Base-by-base conservation (phyloP, 2,113 vertebrate species). In the Siniperca knerii region DNA sequence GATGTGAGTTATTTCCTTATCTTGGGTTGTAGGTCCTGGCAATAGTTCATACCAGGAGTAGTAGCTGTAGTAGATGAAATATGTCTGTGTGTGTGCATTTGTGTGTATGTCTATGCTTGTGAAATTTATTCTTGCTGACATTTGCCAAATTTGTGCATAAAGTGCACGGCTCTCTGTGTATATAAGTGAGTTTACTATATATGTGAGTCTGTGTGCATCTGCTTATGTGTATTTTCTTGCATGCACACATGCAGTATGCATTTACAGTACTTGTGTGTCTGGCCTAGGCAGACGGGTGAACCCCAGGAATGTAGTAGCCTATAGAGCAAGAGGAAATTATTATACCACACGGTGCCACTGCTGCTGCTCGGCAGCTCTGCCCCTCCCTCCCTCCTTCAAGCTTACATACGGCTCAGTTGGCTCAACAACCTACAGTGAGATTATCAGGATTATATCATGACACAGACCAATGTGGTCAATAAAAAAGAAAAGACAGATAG, bases 301-400 rank as follows among this genome's bases (percentile, higher is more conserved):
- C 92, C 76, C 69, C 91, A 82, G 91, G 92, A 82, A 83, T 62
- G 46, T 6, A 68, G 80, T 0, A 57, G 81, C 92, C 82, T 84
- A 87, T 85, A 80, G 91, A 68, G 88, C 72, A 58, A 82, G 77
- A 92, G 90, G 93, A 94, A 93, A 93, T 94, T 64, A 89, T 89
- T 82, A 62, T 77, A 85, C 92, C 91, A 90, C 90, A 92, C 69
- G 82, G 84, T 83, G 81, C 82, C 62, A 54, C 70, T 84, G 77
- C 68, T 86, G 64, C 80, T 78, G 77, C 76, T 42, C 77, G 58
- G 66, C 75, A 72, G 58, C 81, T 71, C 69, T 18, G 3, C 21
- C 75, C 20, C 35, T 44, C 57, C 71, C 20, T 7, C 23, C 42
- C 23, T 44, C 23, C 29, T 29, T 29, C 29, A 29, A 33, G 20